Conservation (phyloP, 2,113 vertebrate species). For the Phocoena phocoena region DNA sequence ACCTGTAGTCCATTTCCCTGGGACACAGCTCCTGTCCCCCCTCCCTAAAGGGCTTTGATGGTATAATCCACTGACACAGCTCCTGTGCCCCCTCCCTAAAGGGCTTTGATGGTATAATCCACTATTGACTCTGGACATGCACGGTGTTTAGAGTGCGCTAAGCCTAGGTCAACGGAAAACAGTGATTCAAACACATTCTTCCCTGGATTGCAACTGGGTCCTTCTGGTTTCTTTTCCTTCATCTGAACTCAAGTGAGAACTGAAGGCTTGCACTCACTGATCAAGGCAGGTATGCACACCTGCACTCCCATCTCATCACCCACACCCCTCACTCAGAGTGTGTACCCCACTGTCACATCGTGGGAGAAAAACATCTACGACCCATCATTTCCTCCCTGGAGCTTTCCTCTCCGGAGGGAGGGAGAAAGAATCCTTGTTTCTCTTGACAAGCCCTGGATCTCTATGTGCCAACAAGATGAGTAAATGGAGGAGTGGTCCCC, state of each 20-base stretch:
- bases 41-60: neutral
- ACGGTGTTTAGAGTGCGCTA: rapidly evolving
- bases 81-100: neutral
- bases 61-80: neutral
- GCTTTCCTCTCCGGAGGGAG: neutral
- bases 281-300: neutral
- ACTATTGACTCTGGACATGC: neutral
- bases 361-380: neutral
- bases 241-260: neutral
- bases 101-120: no score
- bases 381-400: neutral
- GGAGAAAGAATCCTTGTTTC: neutral
- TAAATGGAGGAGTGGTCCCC: rapidly evolving
- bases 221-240: neutral
- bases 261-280: rapidly evolving
- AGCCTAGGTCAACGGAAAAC: neutral
- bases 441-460: neutral
- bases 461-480: neutral
- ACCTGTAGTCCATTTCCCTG: neutral
- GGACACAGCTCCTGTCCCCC: neutral
- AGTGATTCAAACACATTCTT: neutral
- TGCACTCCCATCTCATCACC: rapidly evolving
- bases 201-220: no score
- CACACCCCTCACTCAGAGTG: neutral
- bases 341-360: no score